Evolutionary conservation across 2,888 invertebrate species (phyloP).

Genomic region (Neoscelio sp.): DNA sequence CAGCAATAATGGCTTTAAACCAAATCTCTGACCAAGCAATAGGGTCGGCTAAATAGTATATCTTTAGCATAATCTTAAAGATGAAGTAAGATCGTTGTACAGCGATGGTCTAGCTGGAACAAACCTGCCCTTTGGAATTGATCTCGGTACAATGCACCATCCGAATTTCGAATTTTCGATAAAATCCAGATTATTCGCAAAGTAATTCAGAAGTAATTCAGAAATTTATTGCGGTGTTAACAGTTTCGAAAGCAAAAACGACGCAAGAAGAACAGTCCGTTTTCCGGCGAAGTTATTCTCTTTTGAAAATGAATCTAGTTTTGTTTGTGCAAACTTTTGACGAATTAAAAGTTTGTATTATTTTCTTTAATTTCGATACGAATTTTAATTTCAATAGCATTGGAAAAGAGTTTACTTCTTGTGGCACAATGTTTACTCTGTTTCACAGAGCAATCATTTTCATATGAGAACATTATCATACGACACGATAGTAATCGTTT

Average conservation of each 20-base stretch:
- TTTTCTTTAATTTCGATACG: conserved; percentile 8
- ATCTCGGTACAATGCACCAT: conserved; percentile 1
- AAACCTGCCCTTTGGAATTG: conserved; percentile 29
- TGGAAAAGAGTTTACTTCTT: conserved; percentile 3
- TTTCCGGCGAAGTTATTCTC: neutral
- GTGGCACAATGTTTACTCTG: conserved; percentile 3
- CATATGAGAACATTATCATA: conserved; percentile 2
- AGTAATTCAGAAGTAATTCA: no score
- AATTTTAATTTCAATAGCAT: no score
- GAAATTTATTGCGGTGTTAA: conserved; percentile 16
- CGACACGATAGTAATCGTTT: conserved; percentile 16
- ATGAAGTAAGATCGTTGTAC: conserved; percentile 16
- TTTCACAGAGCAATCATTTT: conserved; percentile 19
- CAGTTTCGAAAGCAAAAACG: neutral
- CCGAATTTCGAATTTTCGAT: conserved; percentile 25
- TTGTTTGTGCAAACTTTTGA: conserved; percentile 4
- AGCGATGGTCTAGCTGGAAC: conserved; percentile 25
- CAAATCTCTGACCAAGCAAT: conserved; percentile 49
- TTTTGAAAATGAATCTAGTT: neutral
- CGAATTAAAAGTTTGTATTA: conserved; percentile 10
- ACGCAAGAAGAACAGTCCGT: no score
- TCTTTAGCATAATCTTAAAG: conserved; percentile 45
- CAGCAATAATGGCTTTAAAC: conserved; percentile 77
- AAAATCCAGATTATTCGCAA: conserved; percentile 16
- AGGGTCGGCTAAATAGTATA: conserved; percentile 36